Conservation (phyloP, 2,113 vertebrate species). For the Menura novaehollandiae region DNA sequence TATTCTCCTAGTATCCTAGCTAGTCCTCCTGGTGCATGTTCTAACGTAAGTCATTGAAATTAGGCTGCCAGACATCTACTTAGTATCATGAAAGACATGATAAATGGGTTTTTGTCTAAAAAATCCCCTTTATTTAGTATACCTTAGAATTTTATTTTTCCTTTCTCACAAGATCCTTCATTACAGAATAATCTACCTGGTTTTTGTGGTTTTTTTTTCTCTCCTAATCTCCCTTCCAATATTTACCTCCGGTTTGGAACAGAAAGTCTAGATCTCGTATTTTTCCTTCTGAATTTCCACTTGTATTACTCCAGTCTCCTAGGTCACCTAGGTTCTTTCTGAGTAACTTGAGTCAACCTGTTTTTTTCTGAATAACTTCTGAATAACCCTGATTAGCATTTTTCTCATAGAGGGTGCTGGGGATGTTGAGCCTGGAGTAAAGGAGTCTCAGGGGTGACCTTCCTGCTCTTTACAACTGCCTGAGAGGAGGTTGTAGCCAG, state of each 20-base stretch:
- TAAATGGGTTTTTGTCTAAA: background rate
- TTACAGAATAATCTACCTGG: background rate
- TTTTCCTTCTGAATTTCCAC: background rate
- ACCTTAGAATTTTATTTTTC: background rate
- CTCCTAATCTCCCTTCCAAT: background rate
- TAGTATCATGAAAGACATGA: background rate
- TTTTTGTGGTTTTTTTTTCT: background rate
- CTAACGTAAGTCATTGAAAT: background rate
- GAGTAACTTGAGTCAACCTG: background rate
- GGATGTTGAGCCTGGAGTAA: background rate
- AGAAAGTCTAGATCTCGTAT: background rate
- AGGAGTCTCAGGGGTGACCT: background rate
- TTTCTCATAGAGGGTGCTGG: background rate
- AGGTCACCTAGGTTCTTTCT: background rate
- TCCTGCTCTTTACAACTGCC: background rate
- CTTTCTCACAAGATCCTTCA: background rate
- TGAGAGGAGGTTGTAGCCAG: background rate
- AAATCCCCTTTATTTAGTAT: background rate
- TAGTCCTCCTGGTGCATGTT: background rate
- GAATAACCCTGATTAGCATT: background rate
- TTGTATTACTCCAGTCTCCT: background rate
- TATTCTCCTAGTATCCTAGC: background rate
- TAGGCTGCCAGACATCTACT: background rate
- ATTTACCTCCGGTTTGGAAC: background rate
- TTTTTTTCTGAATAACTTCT: background rate